phyloP scores from a whole-genome alignment of 2,797 vertebrate genomes.

The Artibeus lituratus region DNA sequence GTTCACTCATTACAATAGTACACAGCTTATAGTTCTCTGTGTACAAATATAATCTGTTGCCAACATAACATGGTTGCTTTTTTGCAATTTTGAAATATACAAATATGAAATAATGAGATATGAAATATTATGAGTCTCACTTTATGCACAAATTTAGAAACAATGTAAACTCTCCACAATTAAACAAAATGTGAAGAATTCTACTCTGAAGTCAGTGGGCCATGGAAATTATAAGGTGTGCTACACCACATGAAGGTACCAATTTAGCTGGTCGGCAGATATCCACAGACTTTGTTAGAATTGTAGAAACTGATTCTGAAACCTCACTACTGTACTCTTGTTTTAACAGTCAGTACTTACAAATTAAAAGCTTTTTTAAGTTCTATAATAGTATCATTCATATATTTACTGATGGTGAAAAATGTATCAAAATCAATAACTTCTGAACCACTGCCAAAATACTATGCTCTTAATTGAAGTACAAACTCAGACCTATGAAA shows the following conservation, averaged over 20 bases:
- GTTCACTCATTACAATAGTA: not conserved
- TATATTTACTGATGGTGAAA: constrained; percentile 44
- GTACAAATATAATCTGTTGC: not conserved
- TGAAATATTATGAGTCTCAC: not conserved
- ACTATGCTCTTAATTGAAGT: not conserved
- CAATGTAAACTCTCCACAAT: not conserved
- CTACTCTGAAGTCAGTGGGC: not conserved
- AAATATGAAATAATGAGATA: not conserved
- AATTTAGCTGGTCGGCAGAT: not conserved
- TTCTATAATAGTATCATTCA: constrained; percentile 29
- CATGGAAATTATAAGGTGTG: not conserved
- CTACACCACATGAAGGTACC: not conserved
- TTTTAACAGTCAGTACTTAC: constrained; percentile 38
- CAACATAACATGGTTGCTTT: not conserved
- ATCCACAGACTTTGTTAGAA: not conserved
- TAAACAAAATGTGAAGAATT: not conserved
- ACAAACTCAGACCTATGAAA: not conserved
- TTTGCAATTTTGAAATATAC: not conserved
- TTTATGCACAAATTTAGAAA: not conserved
- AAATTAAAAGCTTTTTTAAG: constrained; percentile 15
- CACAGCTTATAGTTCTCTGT: not conserved
- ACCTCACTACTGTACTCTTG: not conserved
- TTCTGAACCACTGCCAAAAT: constrained; percentile 1
- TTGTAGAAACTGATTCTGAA: not conserved
- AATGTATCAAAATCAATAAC: constrained; percentile 25